These are phyloP conservation scores for Palythoa heliodiscus DNA, from an alignment of 92 coral and sea anemone genomes.

Conservation along the genomic window DNA sequence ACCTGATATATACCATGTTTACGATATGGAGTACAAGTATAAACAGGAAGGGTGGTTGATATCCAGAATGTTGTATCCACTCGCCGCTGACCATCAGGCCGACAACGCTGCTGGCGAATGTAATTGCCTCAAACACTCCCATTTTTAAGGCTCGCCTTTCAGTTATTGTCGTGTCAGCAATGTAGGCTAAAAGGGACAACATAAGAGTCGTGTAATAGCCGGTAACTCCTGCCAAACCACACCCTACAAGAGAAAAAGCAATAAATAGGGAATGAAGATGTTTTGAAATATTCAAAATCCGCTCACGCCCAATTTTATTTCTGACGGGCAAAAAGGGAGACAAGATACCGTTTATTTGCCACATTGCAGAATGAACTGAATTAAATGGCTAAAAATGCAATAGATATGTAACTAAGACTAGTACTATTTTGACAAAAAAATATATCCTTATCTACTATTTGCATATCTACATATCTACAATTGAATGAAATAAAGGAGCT, in stretches of 20 bases:
- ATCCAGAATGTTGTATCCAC: constrained; percentile 57
- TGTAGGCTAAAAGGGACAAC: constrained; percentile 53
- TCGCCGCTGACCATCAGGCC: constrained; percentile 58
- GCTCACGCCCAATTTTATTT: too few relatives aligned
- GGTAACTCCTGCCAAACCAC: constrained; percentile 51
- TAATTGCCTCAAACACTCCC: constrained; percentile 58
- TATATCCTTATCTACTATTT: too few relatives aligned
- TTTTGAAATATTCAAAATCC: too few relatives aligned
- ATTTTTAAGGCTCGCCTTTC: constrained; percentile 46
- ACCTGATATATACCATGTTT: constrained; percentile 43
- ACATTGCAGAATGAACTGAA: too few relatives aligned
- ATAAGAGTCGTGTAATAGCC: constrained; percentile 58
- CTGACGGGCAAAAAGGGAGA: too few relatives aligned
- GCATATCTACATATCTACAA: too few relatives aligned
- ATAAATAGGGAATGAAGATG: too few relatives aligned
- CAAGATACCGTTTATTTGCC: too few relatives aligned
- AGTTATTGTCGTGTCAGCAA: constrained; percentile 55
- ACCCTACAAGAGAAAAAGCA: constrained; percentile 27
- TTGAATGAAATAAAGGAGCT: too few relatives aligned
- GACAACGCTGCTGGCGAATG: constrained; percentile 51
- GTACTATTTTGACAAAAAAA: too few relatives aligned
- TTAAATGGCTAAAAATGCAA: too few relatives aligned
- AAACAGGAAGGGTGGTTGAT: constrained; percentile 49
- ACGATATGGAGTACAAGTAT: constrained; percentile 37
- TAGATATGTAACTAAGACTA: too few relatives aligned